Percentiles rank a stretch among this genome's conserved stretches.
These are phyloP conservation scores for Argopecten irradians DNA, from an alignment of 1,140 invertebrate species.

Conservation along the genomic window DNA sequence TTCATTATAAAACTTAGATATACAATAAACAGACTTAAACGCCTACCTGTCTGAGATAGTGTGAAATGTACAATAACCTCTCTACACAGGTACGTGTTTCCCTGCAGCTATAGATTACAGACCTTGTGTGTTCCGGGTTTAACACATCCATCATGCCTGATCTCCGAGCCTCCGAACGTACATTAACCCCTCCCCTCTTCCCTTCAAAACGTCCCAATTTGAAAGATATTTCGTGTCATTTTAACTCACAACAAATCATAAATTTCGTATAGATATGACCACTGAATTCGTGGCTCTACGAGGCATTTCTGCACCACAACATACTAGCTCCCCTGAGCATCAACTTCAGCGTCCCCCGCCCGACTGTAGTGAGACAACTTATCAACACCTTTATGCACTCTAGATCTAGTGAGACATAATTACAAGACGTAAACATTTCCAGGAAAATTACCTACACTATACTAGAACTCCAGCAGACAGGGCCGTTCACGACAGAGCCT, in stretches of 20 bases:
- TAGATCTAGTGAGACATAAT: too few relatives aligned
- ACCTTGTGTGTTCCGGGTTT: background rate
- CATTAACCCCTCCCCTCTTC: background rate
- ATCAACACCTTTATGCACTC: background rate
- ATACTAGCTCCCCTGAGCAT: too few relatives aligned
- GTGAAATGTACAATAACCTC: background rate
- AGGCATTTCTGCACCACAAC: too few relatives aligned
- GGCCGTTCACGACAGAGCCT: background rate
- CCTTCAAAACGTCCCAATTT: too few relatives aligned
- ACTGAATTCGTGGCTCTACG: too few relatives aligned
- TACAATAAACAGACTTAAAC: too few relatives aligned
- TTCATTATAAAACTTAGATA: too few relatives aligned
- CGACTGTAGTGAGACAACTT: background rate
- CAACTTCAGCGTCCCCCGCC: background rate
- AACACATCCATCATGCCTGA: background rate
- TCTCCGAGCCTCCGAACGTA: background rate
- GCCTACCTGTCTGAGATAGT: background rate
- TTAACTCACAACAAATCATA: too few relatives aligned
- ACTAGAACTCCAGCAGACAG: background rate
- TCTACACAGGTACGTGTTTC: background rate
- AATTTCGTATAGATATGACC: too few relatives aligned
- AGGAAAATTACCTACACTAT: background rate
- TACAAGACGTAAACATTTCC: conserved; percentile 6
- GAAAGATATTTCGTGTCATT: too few relatives aligned
- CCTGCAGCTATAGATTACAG: background rate